phyloP scores from a whole-genome alignment of 2,888 invertebrate genomes.

The Sarcophaga caerulescens region DNA sequence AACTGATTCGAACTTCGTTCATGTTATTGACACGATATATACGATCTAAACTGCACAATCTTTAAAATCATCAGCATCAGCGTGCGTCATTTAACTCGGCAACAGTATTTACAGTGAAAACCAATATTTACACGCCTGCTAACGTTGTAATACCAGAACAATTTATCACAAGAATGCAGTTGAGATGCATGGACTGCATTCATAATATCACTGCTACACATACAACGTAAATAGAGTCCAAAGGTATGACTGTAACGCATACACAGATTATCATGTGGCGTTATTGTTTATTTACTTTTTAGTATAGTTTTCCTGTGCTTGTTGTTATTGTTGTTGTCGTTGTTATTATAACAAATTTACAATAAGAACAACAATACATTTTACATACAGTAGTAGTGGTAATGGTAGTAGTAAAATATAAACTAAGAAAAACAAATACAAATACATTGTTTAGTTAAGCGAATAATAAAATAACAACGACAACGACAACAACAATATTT shows the following conservation, averaged over 20 bases:
- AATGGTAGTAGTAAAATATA: conserved; percentile 27
- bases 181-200: too few species aligned
- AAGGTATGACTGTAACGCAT: background rate
- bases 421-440: conserved; percentile 28
- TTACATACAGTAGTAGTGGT: conserved; percentile 8
- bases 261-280: conserved; percentile 36
- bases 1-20: too few species aligned
- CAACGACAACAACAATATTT: conserved; percentile 25
- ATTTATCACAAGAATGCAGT: too few species aligned
- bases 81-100: too few species aligned
- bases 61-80: conserved; percentile 7
- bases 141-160: too few species aligned
- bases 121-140: too few species aligned
- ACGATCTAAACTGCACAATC: conserved; percentile 2
- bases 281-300: conserved; percentile 51
- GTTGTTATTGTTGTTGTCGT: conserved; percentile 44
- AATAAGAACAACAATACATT: background rate
- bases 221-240: too few species aligned
- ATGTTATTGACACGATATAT: conserved; percentile 8
- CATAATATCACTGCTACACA: too few species aligned
- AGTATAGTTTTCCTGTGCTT: background rate
- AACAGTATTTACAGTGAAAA: too few species aligned
- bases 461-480: conserved; percentile 54
- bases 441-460: conserved; percentile 37
- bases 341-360: background rate